Percentiles rank a stretch among this genome's conserved stretches.
Conservation (phyloP, 2,888 invertebrate genomes). For the Koerneria pararmatus region DNA sequence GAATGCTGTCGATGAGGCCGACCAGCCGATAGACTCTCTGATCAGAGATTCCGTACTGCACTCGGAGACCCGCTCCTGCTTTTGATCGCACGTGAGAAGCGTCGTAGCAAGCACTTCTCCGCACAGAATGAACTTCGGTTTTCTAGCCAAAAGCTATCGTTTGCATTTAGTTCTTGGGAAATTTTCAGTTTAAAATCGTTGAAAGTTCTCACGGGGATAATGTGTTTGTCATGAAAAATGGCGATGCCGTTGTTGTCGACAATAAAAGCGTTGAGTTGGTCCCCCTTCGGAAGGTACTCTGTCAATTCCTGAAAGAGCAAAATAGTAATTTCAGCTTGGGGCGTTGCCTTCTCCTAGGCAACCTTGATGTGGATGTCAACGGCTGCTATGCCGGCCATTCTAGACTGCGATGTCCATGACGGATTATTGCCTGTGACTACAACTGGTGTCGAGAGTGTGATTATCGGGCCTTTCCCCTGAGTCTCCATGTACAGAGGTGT, state of each 20-base stretch:
- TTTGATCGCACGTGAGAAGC: slow-evolving; percentile 32
- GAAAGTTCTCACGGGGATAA: slow-evolving; percentile 38
- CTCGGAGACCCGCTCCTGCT: slow-evolving; percentile 25
- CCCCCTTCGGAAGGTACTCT: slow-evolving; percentile 31
- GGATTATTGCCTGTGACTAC: slow-evolving; percentile 3
- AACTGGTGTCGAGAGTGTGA: slow-evolving; percentile 50
- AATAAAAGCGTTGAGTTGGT: slow-evolving; percentile 47
- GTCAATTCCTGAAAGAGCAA: slow-evolving; percentile 24
- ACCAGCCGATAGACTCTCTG: slow-evolving; percentile 49
- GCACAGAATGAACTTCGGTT: slow-evolving; percentile 46
- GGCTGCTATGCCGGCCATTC: slow-evolving; percentile 44
- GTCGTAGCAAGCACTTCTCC: slow-evolving; percentile 55
- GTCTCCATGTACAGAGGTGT: slow-evolving; percentile 53
- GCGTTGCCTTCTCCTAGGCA: not conserved
- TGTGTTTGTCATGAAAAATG: slow-evolving; percentile 51
- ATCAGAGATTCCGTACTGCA: slow-evolving; percentile 55
- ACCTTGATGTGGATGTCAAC: slow-evolving; percentile 29
- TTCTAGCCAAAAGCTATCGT: slow-evolving; percentile 28
- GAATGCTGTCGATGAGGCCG: slow-evolving; percentile 52
- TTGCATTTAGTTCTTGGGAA: not conserved
- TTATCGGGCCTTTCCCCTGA: slow-evolving; percentile 46
- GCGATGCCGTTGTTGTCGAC: slow-evolving; percentile 58
- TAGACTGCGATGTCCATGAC: slow-evolving; percentile 19
- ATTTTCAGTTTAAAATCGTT: not conserved
- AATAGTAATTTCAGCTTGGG: not conserved